Base-by-base conservation (phyloP, 2,888 invertebrate genomes). In the Tholera decimalis region DNA sequence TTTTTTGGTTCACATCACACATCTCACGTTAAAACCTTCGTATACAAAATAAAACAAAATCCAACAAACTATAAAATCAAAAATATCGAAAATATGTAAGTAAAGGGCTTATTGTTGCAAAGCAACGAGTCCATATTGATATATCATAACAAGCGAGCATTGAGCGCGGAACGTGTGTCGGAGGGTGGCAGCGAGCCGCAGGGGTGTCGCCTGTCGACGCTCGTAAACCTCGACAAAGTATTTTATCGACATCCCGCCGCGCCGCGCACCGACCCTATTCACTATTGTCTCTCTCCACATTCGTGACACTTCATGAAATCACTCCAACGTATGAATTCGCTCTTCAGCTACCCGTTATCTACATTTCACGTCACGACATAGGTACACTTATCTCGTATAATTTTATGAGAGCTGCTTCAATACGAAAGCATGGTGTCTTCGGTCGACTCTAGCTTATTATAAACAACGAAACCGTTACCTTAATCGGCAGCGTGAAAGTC, bases 141-240 rank as follows among this genome's bases (percentile, higher is more conserved):
- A 91, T 91, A 91, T 92, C 89, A 91, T 90, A 93, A 92, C 91
- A 88, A 91, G 90, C 88, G 86, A 85, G 70, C 50, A 55, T 54
- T 41, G 75, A 67, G 60, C 60, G 55, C 49, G 51, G 22, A 74
- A 59, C 70, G 76, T 61, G 88, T 84, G 87, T 83, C 85, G 80
- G 85, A 83, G 87, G 88, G 89, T 82, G 71, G 64, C 30, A 47
- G 47, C 72, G 71, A 63, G 73, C 84, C 77, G 76, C 80, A 89
- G 90, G 91, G 92, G 90, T 90, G 91, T 89, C 88, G 77, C 79
- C 85, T 90, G 91, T 89, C 88, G 78, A 79, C 85, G 86, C 89
- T 92, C 91, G 91, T 92, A 92, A 92, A 93, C 91, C 91, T 90
- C 91, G 86, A 92, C 93, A 91, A 92, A 91, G 92, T 93, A 93